Base-by-base conservation (phyloP, 30 jellyfish, hydroid and myxozoan species). In the Rhopilema esculentum region DNA sequence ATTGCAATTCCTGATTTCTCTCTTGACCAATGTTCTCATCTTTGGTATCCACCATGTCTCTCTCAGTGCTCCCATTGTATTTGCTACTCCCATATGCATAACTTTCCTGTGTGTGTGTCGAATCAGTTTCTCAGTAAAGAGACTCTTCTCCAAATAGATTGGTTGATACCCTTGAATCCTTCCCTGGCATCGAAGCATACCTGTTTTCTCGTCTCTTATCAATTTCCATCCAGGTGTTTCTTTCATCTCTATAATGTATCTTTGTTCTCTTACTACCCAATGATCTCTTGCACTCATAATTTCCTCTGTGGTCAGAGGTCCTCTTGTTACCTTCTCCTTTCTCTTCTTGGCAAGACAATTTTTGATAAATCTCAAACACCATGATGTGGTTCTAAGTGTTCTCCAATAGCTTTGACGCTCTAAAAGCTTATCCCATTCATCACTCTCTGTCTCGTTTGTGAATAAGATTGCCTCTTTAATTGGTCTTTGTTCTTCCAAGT, bases 1-100 rank as follows among this genome's bases (percentile, higher is more conserved):
- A 66, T 80, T 80, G 89, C 80, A 80, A 40, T 40, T 62, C 51
- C 31, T 18, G 50, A 65, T 27, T 32, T 32, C 80, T 62, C 64
- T 57, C 81, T 76, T 76, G 87, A 76, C 87, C 75, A 49, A n/a
- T 61, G 75, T 76, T 76, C 75, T 76, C 87, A 76, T 51, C 27
- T 76, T 76, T 76, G 87, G 87, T 51, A 76, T 76, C 75, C 73
- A 76, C 87, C 87, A 76, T 49, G 73, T 76, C 87, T 76, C 83
- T 77, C 88, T 77, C 88, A 77, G 27, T 77, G 88, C 88, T 63
- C 77, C 83, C 83, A 72, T 72, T 29, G 83, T 72, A 33, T 72
- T 72, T 31, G 83, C 83, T 8, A 72, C 83, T 72, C 83, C 83
- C 70, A 72, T 29, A 33, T 72, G 66, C 83, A 31, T 48, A 29